Conservation (phyloP, 2,113 vertebrate genomes). For the Erpornis zantholeuca region DNA sequence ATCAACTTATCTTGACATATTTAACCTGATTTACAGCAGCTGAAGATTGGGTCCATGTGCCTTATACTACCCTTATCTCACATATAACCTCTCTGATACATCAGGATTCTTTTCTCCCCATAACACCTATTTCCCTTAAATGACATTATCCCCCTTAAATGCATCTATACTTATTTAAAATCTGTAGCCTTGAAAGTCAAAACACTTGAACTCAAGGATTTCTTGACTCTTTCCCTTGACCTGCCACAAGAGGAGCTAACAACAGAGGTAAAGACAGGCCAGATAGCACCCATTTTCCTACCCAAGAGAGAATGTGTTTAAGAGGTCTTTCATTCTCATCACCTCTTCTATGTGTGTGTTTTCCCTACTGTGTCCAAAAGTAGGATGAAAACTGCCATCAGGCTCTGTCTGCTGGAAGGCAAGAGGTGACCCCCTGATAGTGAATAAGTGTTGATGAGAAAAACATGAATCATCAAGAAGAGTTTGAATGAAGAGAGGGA, state of each 20-base stretch:
- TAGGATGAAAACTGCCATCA: background rate
- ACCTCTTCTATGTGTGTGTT: background rate
- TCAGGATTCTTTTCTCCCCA: background rate
- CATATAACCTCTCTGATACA: background rate
- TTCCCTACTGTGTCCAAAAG: background rate
- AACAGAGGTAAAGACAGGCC: background rate
- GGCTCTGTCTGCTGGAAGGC: background rate
- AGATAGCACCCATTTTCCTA: background rate
- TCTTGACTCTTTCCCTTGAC: background rate
- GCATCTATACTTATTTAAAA: background rate
- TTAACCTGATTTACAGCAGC: background rate
- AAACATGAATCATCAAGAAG: background rate
- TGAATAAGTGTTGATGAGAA: background rate
- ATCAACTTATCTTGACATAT: background rate
- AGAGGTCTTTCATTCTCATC: background rate
- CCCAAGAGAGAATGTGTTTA: background rate
- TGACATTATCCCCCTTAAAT: background rate
- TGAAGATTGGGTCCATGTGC: background rate
- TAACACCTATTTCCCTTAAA: background rate
- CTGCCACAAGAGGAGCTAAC: background rate
- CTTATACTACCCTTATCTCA: background rate
- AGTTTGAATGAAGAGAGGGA: background rate
- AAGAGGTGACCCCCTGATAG: background rate
- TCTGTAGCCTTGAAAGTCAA: background rate
- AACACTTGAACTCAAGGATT: background rate